Base-by-base conservation (phyloP, 2,888 invertebrate genomes). In the Apotomis capreana region DNA sequence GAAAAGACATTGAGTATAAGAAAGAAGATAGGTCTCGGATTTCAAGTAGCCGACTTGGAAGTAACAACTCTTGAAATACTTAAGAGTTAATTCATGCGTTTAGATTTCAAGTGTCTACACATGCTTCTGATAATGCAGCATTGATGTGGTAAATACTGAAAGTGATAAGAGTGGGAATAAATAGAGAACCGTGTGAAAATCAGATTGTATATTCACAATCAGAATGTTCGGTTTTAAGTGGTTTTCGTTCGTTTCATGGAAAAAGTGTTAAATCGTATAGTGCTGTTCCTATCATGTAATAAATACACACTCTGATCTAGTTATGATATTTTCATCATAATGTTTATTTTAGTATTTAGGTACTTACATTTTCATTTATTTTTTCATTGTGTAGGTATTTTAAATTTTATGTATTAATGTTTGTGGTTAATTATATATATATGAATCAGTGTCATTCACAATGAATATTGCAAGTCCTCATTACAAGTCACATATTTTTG, bases 161-260 rank as follows among this genome's bases (percentile, higher is more conserved):
- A 77, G 77, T 77, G 81, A 83, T 82, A 82, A 82, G 58, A 84
- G 83, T 87, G 87, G 76, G 86, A 88, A 85, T 74, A 83, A 81
- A 84, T 76, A 78, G 76, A 81, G 72, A 75, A 70, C 77, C 82
- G 84, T 83, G 84, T 79, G 85, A 85, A 85, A 78, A 81, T 72
- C 76, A 74, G 74, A 76, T 77, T 76, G 78, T 79, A 76, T 76
- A 70, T 74, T 73, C 68, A 74, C 74, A 61, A 62, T 61, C 36
- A 26, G 36, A 13, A 54, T 49, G 55, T 57, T 40, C 46, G 40
- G 13, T 69, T 62, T 69, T 55, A 62, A 13, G 49, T 37, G 37
- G 36, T 12, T 55, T 26, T 61, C 44, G 54, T 49, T 49, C 49
- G 8, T 6, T 49, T 49, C 49, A 6, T 49, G 49, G 9, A 9